Conservation (phyloP, 2,113 vertebrate species). For the Prionailurus viverrinus region DNA sequence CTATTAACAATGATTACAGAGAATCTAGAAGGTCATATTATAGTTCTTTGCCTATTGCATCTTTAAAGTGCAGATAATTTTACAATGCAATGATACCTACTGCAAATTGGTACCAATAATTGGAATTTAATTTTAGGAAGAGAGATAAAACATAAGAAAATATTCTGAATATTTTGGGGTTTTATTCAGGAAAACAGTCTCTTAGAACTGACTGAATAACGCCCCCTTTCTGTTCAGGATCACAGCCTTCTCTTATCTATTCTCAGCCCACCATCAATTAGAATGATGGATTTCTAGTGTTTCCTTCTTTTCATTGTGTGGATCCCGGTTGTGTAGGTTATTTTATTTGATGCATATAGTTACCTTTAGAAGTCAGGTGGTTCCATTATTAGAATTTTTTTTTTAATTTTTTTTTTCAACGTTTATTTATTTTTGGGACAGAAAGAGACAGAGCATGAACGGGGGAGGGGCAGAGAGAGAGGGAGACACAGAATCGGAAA, state of each 20-base stretch:
- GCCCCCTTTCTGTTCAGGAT: not conserved
- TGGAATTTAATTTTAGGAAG: not conserved
- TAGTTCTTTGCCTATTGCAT: not conserved
- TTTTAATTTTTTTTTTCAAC: too few relatives aligned
- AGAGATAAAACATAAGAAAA: not conserved
- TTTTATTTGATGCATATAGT: not conserved
- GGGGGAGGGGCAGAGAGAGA: too few relatives aligned
- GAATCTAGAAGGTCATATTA: not conserved
- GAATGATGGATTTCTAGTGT: not conserved
- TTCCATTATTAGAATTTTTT: not conserved
- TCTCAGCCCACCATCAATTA: not conserved
- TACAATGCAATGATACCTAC: not conserved
- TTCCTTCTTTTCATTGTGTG: not conserved
- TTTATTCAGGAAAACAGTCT: not conserved
- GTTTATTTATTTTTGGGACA: too few relatives aligned
- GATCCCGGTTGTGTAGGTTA: not conserved
- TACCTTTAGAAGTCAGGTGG: not conserved
- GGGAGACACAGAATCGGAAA: too few relatives aligned
- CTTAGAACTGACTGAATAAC: not conserved
- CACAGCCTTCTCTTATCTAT: not conserved
- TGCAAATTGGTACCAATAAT: not conserved
- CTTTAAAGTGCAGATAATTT: not conserved
- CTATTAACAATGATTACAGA: not conserved
- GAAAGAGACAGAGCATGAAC: too few relatives aligned
- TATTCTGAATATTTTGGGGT: not conserved